Evolutionary conservation across 2,888 invertebrate species (phyloP), one percentile per base, ranked within the genome.

Genomic region (Melanostoma mellinum): DNA sequence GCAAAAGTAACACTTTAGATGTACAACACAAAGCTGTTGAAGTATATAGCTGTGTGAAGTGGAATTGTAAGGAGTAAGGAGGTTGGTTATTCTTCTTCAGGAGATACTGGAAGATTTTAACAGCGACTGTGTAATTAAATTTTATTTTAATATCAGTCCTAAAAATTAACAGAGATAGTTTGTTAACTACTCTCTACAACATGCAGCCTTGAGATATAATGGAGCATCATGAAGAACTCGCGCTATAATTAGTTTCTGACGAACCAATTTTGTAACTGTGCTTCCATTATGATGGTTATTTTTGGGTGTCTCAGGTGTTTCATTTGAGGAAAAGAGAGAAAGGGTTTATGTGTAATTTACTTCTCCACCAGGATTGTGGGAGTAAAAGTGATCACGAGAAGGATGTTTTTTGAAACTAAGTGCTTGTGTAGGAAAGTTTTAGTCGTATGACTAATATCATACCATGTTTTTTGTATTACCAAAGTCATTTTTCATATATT

Each of bases 41-140:
- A 5, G 35, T n/a, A 30, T n/a, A 30, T 42, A 3, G 58, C 42
- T 58, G 32, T 30, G n/a, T 10, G 32, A 58, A 42, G 32, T 32
- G 42, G 50, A 8, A 8, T 40, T 40, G 6, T 4, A 9, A 10
- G 33, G 56, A 38, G 38, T 4, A 8, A 32, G 3, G 30, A n/a
- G 63, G 58, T 42, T 10, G 30, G 58, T n/a, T 46, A 46, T 67
- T 48, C 60, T 42, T 42, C 3, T 72, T 63, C 68, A 82, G 72
- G 77, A 63, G 63, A 61, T 68, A 61, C 68, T 69, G 52, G 35
- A 33, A 61, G 53, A 68, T 56, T 73, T 68, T 33, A 71, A 36
- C 76, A 75, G 46, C 75, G 80, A 52, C 53, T 76, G 48, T 50
- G 60, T 77, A 77, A 82, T 77, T 73, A 40, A 68, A 77, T 82